phyloP scores from a whole-genome alignment of 1,140 invertebrate genomes.

The Sitophilus oryzae region DNA sequence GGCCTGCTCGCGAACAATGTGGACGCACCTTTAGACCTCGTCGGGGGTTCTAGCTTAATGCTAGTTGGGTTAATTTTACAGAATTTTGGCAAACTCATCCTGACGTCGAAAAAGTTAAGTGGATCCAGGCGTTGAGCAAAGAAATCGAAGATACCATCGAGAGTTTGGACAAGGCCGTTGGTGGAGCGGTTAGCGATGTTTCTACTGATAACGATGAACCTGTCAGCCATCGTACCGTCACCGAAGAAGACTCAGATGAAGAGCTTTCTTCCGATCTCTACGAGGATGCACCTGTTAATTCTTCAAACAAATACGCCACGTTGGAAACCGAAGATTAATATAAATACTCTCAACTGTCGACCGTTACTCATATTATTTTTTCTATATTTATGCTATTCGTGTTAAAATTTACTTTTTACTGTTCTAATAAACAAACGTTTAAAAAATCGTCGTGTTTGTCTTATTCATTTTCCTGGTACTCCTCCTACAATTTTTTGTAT shows the following conservation, averaged over 20 bases:
- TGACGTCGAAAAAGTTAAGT: constrained; percentile 54
- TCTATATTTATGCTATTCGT: not conserved
- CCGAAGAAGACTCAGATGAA: constrained; percentile 10
- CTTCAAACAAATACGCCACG: not conserved
- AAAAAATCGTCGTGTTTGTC: no score
- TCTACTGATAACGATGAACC: not conserved
- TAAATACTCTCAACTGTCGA: no score
- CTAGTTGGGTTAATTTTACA: not conserved
- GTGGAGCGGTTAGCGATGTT: not conserved
- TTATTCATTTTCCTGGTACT: no score
- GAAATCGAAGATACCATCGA: constrained; percentile 25
- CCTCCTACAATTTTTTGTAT: no score
- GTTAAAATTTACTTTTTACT: not conserved
- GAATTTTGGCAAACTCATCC: constrained; percentile 50
- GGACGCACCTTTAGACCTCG: no score
- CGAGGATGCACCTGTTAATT: not conserved
- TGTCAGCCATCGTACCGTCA: not conserved
- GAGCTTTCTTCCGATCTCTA: not conserved
- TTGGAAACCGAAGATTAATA: constrained; percentile 3
- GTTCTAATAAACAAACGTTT: no score
- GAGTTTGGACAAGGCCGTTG: not conserved
- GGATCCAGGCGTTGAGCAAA: constrained; percentile 55
- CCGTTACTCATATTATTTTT: not conserved
- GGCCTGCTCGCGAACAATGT: no score
- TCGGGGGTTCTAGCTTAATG: no score